Percentiles rank a stretch among this genome's conserved stretches.
Conservation (phyloP, 2,797 vertebrate species). For the Myotis findleyi region DNA sequence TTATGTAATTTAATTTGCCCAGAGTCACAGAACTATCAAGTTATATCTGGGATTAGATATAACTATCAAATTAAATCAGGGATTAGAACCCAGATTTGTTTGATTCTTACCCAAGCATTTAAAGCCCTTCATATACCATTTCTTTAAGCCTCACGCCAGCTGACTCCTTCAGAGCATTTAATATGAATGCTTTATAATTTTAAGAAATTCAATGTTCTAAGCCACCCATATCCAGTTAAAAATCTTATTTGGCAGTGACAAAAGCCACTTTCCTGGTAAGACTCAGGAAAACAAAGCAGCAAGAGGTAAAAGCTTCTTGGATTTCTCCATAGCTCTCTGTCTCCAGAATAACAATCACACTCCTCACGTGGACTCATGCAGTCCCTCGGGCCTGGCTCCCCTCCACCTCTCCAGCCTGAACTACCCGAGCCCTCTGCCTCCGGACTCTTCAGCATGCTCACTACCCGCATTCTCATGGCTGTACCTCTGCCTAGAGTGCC, state of each 20-base stretch:
- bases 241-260: constrained; percentile 23
- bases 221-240: constrained; percentile 31
- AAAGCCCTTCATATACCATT: not conserved
- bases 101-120: not conserved
- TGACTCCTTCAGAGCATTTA: not conserved
- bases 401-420: not conserved
- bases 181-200: not conserved
- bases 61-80: not conserved
- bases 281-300: constrained; percentile 2
- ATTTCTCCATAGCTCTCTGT: not conserved
- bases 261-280: not conserved
- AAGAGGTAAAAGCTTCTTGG: not conserved
- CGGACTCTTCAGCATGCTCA: not conserved
- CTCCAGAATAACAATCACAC: not conserved
- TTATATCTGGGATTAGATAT: not conserved
- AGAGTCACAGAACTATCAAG: not conserved
- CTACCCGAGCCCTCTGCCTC: not conserved
- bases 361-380: rapidly evolving
- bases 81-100: not conserved
- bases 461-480: not conserved
- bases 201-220: constrained; percentile 10
- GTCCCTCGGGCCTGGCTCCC: not conserved
- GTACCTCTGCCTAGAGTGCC: not conserved
- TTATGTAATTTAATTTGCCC: not conserved
- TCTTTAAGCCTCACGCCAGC: constrained; percentile 9